Conservation (phyloP, 2,888 invertebrate species). For the Neocrepidodera transversa region DNA sequence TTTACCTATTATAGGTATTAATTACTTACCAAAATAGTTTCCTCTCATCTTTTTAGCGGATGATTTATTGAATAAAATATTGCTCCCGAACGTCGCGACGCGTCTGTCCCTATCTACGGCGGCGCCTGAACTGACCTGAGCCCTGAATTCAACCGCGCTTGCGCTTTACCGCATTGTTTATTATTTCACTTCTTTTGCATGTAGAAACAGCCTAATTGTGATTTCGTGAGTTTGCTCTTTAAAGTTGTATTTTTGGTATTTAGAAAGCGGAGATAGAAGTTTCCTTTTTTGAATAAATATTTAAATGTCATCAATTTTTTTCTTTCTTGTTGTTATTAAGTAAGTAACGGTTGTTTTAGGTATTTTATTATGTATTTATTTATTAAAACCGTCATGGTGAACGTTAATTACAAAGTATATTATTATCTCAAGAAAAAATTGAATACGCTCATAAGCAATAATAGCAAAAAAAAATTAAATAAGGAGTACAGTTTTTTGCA, state of each 20-base stretch:
- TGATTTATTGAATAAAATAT: constrained; percentile 26
- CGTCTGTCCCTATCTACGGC: constrained; percentile 51
- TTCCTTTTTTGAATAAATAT: too few species aligned
- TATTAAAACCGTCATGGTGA: too few species aligned
- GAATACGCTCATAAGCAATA: too few species aligned
- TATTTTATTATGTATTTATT: too few species aligned
- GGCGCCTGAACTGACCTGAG: constrained; percentile 52
- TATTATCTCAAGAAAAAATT: too few species aligned
- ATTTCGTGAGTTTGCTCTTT: constrained; percentile 24
- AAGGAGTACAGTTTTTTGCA: too few species aligned
- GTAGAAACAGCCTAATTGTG: constrained; percentile 23
- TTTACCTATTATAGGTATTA: too few species aligned
- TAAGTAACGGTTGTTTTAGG: too few species aligned
- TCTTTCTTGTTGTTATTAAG: too few species aligned
- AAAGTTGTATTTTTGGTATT: constrained; percentile 2
- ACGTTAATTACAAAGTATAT: too few species aligned
- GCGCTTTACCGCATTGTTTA: constrained; percentile 56
- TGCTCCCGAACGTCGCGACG: constrained; percentile 47
- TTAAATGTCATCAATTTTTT: too few species aligned
- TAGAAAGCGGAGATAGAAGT: constrained; percentile 3
- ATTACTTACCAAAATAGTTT: constrained; percentile 25
- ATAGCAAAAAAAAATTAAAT: too few species aligned
- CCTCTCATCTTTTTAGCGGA: constrained; percentile 5
- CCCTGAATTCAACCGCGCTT: constrained; percentile 54
- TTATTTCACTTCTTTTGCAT: constrained; percentile 50